Conservation (phyloP, 2,113 vertebrate species). For the Malurus alboscapulatus region DNA sequence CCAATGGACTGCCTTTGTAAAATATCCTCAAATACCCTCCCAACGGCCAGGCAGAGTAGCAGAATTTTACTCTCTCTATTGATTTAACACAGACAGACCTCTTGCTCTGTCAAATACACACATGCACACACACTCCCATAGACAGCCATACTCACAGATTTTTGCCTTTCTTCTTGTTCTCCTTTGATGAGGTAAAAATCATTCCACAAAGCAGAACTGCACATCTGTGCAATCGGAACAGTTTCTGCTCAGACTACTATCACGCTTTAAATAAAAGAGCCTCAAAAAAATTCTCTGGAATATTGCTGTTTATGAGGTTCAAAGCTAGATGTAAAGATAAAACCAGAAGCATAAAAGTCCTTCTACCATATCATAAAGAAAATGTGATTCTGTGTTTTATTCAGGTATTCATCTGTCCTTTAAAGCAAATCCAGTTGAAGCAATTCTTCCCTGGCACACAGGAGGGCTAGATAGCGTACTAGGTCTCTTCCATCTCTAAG, state of each 20-base stretch:
- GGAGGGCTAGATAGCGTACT: background rate
- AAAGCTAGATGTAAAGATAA: background rate
- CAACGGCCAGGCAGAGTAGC: background rate
- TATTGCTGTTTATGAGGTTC: background rate
- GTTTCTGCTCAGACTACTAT: background rate
- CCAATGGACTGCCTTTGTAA: background rate
- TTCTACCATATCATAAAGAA: background rate
- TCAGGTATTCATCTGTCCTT: background rate
- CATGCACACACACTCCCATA: rapidly evolving
- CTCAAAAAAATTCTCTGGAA: background rate
- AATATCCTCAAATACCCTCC: background rate
- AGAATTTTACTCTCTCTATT: background rate
- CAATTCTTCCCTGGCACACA: background rate
- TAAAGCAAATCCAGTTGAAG: background rate
- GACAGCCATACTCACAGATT: background rate
- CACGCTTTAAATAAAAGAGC: background rate
- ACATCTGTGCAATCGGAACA: background rate
- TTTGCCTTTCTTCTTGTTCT: background rate
- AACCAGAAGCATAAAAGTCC: background rate
- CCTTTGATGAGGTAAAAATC: background rate
- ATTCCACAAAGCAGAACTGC: background rate
- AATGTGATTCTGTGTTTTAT: background rate
- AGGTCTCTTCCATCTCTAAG: slow-evolving; percentile 12
- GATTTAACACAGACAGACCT: background rate
- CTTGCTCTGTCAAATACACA: background rate